Conservation (phyloP, 1,140 invertebrate species). For the Bombus cullumanus region DNA sequence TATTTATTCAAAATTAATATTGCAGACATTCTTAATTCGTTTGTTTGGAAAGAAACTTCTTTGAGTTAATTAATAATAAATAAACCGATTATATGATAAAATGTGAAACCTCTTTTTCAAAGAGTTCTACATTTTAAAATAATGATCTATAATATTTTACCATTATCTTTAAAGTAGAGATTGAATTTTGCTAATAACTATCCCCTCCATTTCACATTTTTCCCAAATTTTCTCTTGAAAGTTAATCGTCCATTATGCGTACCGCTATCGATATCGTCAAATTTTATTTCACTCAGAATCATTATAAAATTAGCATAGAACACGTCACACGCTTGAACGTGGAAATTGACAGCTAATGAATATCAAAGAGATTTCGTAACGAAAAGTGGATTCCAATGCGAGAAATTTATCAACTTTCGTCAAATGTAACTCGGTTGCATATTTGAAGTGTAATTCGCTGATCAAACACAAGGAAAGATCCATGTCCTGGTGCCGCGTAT, state of each 20-base stretch:
- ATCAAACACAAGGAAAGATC: slow-evolving; percentile 3
- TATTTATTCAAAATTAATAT: no score
- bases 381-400: not conserved
- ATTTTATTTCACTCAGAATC: not conserved
- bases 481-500: slow-evolving; percentile 2
- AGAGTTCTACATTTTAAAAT: no score
- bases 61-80: no score
- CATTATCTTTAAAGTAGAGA: no score
- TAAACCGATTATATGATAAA: no score
- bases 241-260: not conserved
- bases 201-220: no score
- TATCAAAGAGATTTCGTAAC: not conserved
- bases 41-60: no score
- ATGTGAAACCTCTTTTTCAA: no score
- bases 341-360: not conserved
- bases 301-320: not conserved
- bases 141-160: no score
- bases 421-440: not conserved
- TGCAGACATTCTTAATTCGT: no score
- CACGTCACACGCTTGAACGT: not conserved
- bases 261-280: not conserved
- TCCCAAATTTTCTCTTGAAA: not conserved
- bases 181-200: no score
- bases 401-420: slow-evolving; percentile 5
- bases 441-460: not conserved